phyloP scores from a whole-genome alignment of 2,113 vertebrate genomes.

The Cyphomyrus discorhynchus region DNA sequence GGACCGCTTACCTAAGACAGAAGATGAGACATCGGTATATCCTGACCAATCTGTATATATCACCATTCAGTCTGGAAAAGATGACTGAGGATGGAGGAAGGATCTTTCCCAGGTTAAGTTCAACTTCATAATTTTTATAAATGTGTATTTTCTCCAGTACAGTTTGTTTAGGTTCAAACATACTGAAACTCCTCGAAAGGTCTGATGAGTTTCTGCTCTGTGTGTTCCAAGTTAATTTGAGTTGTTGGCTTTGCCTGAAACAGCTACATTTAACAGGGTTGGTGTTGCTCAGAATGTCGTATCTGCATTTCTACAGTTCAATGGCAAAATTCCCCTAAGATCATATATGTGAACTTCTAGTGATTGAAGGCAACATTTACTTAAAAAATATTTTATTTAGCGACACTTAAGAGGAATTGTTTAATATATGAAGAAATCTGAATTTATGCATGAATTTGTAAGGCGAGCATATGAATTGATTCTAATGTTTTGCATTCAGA shows the following conservation, averaged over 20 bases:
- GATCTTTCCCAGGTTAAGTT: neutral
- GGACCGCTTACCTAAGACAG: conserved; percentile 27
- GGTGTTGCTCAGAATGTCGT: neutral
- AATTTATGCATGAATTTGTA: neutral
- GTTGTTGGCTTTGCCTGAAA: neutral
- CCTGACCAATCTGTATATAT: neutral
- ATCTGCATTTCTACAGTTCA: neutral
- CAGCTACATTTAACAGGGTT: neutral
- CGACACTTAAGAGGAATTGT: neutral
- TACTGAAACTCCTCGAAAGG: neutral
- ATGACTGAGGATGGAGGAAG: neutral
- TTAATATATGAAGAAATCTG: neutral
- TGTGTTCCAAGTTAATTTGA: neutral
- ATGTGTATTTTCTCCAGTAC: neutral
- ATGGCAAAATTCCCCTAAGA: neutral
- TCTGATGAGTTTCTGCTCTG: neutral
- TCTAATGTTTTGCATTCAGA: neutral
- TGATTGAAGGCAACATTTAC: neutral
- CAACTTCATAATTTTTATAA: neutral
- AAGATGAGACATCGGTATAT: neutral
- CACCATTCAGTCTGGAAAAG: neutral
- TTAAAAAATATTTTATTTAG: neutral
- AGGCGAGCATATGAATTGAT: neutral
- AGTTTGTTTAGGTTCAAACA: neutral
- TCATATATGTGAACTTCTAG: neutral